Evolutionary conservation across 30 jellyfish, hydroid and myxozoan genomes (phyloP).

Genomic region (Chrysaora quinquecirrha): DNA sequence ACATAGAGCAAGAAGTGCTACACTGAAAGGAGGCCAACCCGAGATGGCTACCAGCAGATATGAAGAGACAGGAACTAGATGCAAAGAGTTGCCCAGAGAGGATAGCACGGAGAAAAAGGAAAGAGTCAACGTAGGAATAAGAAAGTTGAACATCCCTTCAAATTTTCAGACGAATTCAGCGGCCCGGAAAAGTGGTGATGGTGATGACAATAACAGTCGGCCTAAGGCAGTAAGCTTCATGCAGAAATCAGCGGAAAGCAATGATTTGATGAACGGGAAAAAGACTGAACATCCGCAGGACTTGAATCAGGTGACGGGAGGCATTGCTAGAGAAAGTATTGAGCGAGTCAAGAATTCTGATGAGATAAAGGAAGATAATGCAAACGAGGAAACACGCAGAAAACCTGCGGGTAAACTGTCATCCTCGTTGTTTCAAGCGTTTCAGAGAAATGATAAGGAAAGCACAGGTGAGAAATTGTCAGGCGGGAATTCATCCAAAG

Average conservation of each 20-base stretch:
- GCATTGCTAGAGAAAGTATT: neutral
- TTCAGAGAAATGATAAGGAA: neutral
- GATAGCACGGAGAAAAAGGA: neutral
- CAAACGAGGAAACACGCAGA: neutral
- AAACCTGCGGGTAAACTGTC: constrained; percentile 5
- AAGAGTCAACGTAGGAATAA: neutral
- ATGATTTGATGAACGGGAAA: neutral
- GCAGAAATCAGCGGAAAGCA: too few species aligned
- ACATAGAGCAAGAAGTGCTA: neutral
- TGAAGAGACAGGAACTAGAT: neutral
- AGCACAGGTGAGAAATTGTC: too few species aligned
- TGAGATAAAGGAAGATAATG: neutral
- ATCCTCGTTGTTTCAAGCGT: neutral
- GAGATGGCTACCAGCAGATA: neutral
- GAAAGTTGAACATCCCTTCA: neutral
- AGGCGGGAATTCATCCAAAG: too few species aligned
- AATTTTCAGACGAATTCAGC: neutral
- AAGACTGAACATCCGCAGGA: too few species aligned
- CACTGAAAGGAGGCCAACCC: neutral
- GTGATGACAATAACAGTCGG: neutral
- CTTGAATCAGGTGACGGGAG: too few species aligned
- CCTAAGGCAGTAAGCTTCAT: neutral
- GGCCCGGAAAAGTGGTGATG: neutral
- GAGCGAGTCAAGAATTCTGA: neutral
- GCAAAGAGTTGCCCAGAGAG: neutral